phyloP scores from a whole-genome alignment of 2,888 invertebrate genomes.

The Macaria notata region DNA sequence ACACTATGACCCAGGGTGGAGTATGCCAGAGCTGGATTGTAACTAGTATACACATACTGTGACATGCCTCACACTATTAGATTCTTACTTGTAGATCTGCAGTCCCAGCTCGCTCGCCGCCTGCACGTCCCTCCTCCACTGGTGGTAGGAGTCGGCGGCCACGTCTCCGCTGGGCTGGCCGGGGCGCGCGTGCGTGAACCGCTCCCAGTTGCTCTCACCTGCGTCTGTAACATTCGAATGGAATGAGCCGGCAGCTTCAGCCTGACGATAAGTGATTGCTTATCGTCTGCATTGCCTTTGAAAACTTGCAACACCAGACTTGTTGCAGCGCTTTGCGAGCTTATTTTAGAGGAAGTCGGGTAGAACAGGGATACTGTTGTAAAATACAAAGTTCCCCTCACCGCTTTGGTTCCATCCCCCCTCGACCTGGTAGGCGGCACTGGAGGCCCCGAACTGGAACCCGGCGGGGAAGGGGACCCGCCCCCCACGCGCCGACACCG shows the following conservation, averaged over 20 bases:
- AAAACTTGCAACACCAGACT: no score
- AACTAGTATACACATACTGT: no score
- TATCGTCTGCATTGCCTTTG: no score
- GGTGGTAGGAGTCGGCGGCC: slow-evolving; percentile 84
- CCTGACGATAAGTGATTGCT: neutral
- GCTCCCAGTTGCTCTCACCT: slow-evolving; percentile 81
- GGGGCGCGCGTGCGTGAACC: slow-evolving; percentile 10
- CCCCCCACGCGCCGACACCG: no score
- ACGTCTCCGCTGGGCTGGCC: slow-evolving; percentile 69
- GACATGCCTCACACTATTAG: no score
- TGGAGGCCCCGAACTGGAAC: slow-evolving; percentile 38
- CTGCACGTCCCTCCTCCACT: slow-evolving; percentile 80
- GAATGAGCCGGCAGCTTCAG: slow-evolving; percentile 39
- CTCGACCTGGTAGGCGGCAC: slow-evolving; percentile 67
- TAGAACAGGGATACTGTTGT: no score
- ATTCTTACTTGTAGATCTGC: slow-evolving; percentile 56
- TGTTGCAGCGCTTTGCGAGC: no score
- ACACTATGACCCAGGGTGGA: no score
- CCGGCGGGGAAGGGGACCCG: slow-evolving; percentile 28
- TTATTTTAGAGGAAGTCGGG: no score
- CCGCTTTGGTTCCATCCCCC: slow-evolving; percentile 70
- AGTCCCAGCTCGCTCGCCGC: slow-evolving; percentile 77
- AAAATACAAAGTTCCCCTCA: slow-evolving; percentile 31
- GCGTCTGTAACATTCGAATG: slow-evolving; percentile 83
- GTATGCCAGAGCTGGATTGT: no score